Evolutionary conservation across 2,797 vertebrate genomes (phyloP).

Genomic region (Mormyrus hasselquistii): DNA sequence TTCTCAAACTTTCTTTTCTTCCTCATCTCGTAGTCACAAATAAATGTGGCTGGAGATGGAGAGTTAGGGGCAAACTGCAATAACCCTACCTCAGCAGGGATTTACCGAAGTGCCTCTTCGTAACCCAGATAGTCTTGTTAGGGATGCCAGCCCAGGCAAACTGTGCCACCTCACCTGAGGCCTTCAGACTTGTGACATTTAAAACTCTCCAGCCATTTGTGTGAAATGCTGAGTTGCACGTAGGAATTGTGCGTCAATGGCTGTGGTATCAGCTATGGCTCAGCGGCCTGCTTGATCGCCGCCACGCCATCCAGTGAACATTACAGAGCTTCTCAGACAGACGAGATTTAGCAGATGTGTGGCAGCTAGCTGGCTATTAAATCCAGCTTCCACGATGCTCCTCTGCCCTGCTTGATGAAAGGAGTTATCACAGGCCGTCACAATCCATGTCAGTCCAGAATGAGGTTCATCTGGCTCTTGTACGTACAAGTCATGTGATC

Average conservation of each 20-base stretch:
- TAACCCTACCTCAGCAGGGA: neutral
- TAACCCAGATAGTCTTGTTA: neutral
- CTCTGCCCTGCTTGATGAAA: neutral
- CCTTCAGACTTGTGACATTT: neutral
- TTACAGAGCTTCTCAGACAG: neutral
- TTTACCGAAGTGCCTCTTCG: neutral
- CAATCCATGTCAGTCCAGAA: neutral
- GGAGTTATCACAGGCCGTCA: neutral
- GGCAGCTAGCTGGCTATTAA: neutral
- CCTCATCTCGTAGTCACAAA: neutral
- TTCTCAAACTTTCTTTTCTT: neutral
- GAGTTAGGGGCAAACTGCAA: neutral
- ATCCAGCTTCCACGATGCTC: neutral
- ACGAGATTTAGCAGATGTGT: neutral
- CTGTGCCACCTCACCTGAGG: neutral
- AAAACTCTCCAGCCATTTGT: neutral
- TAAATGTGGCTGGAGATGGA: neutral
- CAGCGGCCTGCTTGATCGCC: neutral
- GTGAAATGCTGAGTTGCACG: neutral
- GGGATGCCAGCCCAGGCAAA: neutral
- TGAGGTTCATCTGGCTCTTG: neutral
- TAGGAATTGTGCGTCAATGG: neutral
- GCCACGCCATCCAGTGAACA: neutral
- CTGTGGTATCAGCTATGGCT: neutral
- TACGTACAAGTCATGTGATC: neutral